phyloP scores from a whole-genome alignment of 1,140 invertebrate species.

The Drosophila rhopaloa region DNA sequence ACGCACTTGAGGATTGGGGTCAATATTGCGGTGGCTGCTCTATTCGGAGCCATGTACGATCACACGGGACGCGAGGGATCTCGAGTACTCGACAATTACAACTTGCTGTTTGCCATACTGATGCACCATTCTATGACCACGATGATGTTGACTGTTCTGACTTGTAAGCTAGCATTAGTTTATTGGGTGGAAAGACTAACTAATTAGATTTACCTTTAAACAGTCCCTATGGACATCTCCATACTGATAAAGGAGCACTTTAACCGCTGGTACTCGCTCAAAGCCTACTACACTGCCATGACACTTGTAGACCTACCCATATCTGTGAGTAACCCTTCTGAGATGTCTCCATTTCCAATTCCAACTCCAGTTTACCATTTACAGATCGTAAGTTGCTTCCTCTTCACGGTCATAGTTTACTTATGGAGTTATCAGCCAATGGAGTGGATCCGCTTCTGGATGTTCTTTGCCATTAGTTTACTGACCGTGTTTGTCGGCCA shows the following conservation, averaged over 20 bases:
- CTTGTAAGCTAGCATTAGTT: conserved; percentile 84
- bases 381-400: conserved; percentile 89
- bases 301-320: conserved; percentile 93
- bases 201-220: conserved; percentile 62
- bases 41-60: conserved; percentile 90
- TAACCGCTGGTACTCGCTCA: conserved; percentile 98
- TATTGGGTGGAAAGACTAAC: neutral
- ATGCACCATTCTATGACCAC: conserved; percentile 94
- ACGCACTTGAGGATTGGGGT: conserved; percentile 93
- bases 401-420: conserved; percentile 94
- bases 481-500: conserved; percentile 95
- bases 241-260: conserved; percentile 97
- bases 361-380: conserved; percentile 46
- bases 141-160: conserved; percentile 94
- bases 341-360: neutral
- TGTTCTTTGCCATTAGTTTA: conserved; percentile 93
- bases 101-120: conserved; percentile 91
- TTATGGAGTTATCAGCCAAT: conserved; percentile 94
- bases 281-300: conserved; percentile 95
- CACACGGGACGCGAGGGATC: conserved; percentile 89
- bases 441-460: conserved; percentile 90
- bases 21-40: conserved; percentile 89
- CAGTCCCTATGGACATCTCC: conserved; percentile 94
- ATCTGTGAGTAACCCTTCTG: conserved; percentile 85
- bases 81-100: conserved; percentile 92